phyloP scores from a whole-genome alignment of 2,113 vertebrate species.

The Anarhynchus alexandrinus region DNA sequence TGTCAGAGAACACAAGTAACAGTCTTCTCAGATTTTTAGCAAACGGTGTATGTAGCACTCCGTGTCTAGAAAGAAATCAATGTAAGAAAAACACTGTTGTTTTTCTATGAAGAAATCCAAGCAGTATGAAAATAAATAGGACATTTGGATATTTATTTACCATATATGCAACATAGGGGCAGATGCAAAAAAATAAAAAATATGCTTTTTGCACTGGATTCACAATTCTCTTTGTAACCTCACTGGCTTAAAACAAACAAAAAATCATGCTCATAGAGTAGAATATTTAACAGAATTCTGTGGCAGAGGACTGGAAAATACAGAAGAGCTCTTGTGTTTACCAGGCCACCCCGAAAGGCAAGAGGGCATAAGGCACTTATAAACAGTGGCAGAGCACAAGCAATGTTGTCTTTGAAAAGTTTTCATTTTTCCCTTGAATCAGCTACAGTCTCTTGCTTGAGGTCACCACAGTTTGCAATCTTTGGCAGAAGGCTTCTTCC shows the following conservation, averaged over 20 bases:
- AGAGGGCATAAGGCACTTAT: slow-evolving; percentile 69
- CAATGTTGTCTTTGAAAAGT: slow-evolving; percentile 77
- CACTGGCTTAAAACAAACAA: not conserved
- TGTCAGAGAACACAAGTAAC: not conserved
- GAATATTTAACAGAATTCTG: slow-evolving; percentile 72
- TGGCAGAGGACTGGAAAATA: slow-evolving; percentile 57
- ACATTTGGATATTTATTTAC: not conserved
- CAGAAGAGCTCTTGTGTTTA: slow-evolving; percentile 70
- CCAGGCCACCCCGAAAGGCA: slow-evolving; percentile 72
- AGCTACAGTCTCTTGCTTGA: slow-evolving; percentile 79
- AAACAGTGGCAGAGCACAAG: slow-evolving; percentile 71
- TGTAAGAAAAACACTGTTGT: not conserved
- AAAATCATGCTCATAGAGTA: slow-evolving; percentile 29
- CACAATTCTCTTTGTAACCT: slow-evolving; percentile 6
- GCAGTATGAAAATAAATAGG: not conserved
- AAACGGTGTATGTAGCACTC: not conserved
- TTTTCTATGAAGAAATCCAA: not conserved
- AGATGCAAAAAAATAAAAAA: not conserved
- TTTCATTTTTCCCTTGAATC: slow-evolving; percentile 77
- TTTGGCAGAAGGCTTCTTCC: slow-evolving; percentile 88
- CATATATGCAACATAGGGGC: not conserved
- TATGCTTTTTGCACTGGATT: not conserved
- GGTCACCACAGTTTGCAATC: slow-evolving; percentile 84
- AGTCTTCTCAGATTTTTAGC: not conserved
- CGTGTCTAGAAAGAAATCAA: not conserved